Conservation (phyloP, 2,797 vertebrate genomes). For the Ispidina picta region DNA sequence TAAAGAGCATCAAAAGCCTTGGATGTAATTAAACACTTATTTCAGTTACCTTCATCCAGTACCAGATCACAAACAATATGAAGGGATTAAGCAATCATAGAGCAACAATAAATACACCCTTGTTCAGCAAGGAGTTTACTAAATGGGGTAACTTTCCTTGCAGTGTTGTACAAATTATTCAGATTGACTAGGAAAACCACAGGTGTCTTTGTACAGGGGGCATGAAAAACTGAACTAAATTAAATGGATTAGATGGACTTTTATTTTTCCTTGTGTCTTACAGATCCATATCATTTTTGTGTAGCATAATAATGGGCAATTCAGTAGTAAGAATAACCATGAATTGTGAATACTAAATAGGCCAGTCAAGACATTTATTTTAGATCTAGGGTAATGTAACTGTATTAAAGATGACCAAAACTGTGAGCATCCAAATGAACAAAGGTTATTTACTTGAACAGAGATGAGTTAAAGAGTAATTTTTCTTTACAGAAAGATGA, state of each 20-base stretch:
- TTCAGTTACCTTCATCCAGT: constrained; percentile 14
- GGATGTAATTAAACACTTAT: constrained; percentile 11
- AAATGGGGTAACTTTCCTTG: not conserved
- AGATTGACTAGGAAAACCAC: not conserved
- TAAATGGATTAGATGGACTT: not conserved
- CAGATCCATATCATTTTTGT: not conserved
- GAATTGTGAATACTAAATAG: not conserved
- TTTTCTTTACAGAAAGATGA: not conserved
- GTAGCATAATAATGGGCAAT: not conserved
- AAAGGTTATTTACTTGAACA: not conserved
- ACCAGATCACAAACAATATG: not conserved
- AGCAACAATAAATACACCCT: constrained; percentile 16
- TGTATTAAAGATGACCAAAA: not conserved
- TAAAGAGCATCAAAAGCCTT: constrained; percentile 24
- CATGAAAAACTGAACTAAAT: not conserved
- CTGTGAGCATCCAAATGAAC: not conserved
- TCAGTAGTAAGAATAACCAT: not conserved
- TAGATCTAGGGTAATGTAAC: not conserved
- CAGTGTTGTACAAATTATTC: constrained; percentile 10
- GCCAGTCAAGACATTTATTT: not conserved
- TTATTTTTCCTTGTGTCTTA: not conserved
- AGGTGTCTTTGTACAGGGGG: not conserved
- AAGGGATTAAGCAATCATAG: not conserved
- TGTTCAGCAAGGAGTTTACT: not conserved
- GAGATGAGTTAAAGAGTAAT: not conserved